Evolutionary conservation across 2,797 vertebrate species (phyloP).

Genomic region (Mormyrops boulengeri): DNA sequence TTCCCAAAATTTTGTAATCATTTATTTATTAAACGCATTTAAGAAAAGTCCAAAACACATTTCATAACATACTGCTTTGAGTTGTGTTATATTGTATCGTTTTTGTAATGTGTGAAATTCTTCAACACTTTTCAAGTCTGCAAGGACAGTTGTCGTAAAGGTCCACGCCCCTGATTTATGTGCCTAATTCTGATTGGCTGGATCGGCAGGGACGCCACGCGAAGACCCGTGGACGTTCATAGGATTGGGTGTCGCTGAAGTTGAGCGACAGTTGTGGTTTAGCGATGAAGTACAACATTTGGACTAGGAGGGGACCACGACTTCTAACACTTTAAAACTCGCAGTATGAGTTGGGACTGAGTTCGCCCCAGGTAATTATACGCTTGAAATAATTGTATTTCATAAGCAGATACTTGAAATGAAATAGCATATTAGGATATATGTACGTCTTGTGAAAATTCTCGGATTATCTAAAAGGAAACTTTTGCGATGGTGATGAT

Average conservation of each 20-base stretch:
- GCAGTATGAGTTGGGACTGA: constrained; percentile 17
- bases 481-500: neutral
- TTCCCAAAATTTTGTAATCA: neutral
- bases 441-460: neutral
- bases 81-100: neutral
- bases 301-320: neutral
- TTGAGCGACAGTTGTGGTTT: neutral
- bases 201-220: neutral
- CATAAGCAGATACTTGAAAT: neutral
- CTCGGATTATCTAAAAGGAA: neutral
- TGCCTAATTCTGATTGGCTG: constrained; percentile 13
- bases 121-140: neutral
- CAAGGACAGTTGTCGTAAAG: neutral
- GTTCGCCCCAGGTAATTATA: constrained; percentile 4
- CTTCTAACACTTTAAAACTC: neutral
- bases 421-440: neutral
- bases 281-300: neutral
- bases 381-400: neutral
- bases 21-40: neutral
- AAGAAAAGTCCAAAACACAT: neutral
- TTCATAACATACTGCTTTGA: neutral
- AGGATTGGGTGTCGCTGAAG: neutral
- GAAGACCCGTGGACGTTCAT: neutral
- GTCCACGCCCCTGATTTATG: neutral
- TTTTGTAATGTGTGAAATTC: neutral